phyloP scores from a whole-genome alignment of 2,113 vertebrate species.

The Albula glossodonta region DNA sequence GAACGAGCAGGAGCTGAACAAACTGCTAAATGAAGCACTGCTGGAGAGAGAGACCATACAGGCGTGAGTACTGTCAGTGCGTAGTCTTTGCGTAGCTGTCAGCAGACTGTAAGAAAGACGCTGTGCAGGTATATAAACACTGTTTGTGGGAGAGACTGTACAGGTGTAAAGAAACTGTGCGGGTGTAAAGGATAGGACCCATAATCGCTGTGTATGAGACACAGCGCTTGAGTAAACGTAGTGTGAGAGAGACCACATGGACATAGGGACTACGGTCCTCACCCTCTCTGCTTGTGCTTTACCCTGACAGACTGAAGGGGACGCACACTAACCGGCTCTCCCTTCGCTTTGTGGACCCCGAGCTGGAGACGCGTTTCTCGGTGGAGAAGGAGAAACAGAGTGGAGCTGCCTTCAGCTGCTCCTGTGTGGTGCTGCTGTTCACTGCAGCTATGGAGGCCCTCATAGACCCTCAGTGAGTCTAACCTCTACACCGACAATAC shows the following conservation, averaged over 20 bases:
- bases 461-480: slow-evolving; percentile 83
- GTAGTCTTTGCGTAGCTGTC: too few species aligned
- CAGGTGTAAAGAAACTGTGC: not conserved
- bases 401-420: slow-evolving; percentile 86
- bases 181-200: not conserved
- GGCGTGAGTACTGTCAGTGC: slow-evolving; percentile 70
- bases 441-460: slow-evolving; percentile 80
- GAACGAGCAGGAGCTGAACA: slow-evolving; percentile 86
- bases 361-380: slow-evolving; percentile 84
- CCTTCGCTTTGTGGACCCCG: slow-evolving; percentile 79
- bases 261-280: not conserved
- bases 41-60: slow-evolving; percentile 83
- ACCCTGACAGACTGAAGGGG: slow-evolving; percentile 75
- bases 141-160: not conserved
- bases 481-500: not conserved
- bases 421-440: slow-evolving; percentile 84
- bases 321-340: slow-evolving; percentile 77
- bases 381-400: slow-evolving; percentile 92
- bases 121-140: not conserved
- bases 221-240: not conserved
- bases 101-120: slow-evolving; percentile 27
- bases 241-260: too few species aligned
- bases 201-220: not conserved
- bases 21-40: slow-evolving; percentile 83
- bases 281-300: not conserved